A percentile compares a stretch with the other conserved stretches of the same genome.
Evolutionary conservation across 2,888 invertebrate species (phyloP).

Genomic region (Spodoptera picta): DNA sequence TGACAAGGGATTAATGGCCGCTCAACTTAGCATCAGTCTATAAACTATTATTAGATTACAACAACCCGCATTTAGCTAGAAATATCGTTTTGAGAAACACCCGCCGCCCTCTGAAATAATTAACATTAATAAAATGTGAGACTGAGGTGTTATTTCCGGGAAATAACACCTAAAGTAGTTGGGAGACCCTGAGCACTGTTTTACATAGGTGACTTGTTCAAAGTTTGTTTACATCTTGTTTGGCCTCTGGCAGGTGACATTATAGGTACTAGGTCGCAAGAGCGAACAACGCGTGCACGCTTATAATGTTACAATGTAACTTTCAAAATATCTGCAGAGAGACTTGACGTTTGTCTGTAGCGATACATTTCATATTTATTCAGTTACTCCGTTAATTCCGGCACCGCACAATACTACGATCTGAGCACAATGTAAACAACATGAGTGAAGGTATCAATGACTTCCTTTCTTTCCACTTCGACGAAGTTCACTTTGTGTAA

Average conservation of each 20-base stretch:
- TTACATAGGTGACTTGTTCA: slow-evolving; percentile 58
- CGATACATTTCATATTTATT: slow-evolving; percentile 18
- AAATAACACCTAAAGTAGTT: slow-evolving; percentile 60
- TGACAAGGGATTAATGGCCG: slow-evolving; percentile 56
- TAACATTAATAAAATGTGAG: slow-evolving; percentile 59
- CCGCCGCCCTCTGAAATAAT: slow-evolving; percentile 55
- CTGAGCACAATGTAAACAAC: slow-evolving; percentile 66
- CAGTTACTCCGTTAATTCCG: slow-evolving; percentile 3
- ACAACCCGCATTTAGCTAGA: slow-evolving; percentile 53
- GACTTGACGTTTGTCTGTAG: slow-evolving; percentile 28
- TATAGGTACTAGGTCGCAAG: slow-evolving; percentile 58
- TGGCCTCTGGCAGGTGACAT: slow-evolving; percentile 64
- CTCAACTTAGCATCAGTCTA: slow-evolving; percentile 44
- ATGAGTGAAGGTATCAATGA: slow-evolving; percentile 64
- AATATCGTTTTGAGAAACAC: slow-evolving; percentile 50
- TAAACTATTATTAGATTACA: slow-evolving; percentile 61
- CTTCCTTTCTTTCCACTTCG: slow-evolving; percentile 75
- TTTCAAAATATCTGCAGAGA: slow-evolving; percentile 33
- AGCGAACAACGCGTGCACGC: slow-evolving; percentile 42
- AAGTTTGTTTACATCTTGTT: slow-evolving; percentile 67
- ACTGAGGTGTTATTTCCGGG: slow-evolving; percentile 73
- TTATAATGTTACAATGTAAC: slow-evolving; percentile 22
- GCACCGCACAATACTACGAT: slow-evolving; percentile 48
- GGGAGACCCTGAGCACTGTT: slow-evolving; percentile 55
- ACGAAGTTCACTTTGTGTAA: slow-evolving; percentile 71